phyloP scores from a whole-genome alignment of 2,797 vertebrate genomes.

The Cryptoprocta ferox region DNA sequence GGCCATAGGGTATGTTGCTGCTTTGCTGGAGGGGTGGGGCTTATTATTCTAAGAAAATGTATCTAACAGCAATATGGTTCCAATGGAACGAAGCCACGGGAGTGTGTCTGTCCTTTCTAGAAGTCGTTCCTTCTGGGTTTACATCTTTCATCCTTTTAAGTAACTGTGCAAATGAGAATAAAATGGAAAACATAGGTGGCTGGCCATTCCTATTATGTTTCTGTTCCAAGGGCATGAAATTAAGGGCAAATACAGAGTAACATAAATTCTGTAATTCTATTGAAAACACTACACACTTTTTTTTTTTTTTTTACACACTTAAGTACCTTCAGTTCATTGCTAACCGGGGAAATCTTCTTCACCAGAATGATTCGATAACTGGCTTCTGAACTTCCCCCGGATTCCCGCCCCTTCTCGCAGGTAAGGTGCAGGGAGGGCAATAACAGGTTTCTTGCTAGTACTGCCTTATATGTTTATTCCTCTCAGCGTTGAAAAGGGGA shows the following conservation, averaged over 20 bases:
- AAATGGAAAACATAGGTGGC: neutral
- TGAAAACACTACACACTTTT: neutral
- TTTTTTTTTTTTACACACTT: neutral
- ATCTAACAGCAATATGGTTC: neutral
- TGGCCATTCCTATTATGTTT: neutral
- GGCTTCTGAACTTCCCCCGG: neutral
- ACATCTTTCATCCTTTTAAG: neutral
- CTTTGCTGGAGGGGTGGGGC: neutral
- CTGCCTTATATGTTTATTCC: neutral
- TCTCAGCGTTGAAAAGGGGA: neutral
- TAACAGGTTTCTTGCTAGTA: neutral
- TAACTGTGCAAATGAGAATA: constrained; percentile 28
- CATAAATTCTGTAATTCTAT: neutral
- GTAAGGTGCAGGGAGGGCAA: neutral
- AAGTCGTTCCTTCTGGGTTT: neutral
- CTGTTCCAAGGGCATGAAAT: neutral
- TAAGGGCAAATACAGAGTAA: neutral
- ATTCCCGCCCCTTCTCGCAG: neutral
- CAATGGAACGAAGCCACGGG: neutral
- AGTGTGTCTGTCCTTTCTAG: neutral
- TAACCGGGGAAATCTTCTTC: neutral
- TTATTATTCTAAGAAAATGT: neutral
- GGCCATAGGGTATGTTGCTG: neutral
- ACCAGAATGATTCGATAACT: neutral
- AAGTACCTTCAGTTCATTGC: neutral